Conservation (phyloP, 2,797 vertebrate genomes). For the Sebastes alutus region DNA sequence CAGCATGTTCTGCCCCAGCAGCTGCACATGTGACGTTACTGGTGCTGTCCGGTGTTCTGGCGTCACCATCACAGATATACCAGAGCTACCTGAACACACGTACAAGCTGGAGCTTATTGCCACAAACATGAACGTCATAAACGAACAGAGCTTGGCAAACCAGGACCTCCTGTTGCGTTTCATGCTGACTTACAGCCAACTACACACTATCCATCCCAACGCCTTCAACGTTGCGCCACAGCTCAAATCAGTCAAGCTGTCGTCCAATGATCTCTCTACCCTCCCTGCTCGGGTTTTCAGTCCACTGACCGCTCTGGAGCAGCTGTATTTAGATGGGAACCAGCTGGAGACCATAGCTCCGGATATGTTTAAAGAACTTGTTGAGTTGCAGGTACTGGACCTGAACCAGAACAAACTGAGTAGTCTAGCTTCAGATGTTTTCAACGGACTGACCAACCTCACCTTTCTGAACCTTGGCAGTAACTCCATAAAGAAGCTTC, state of each 20-base stretch:
- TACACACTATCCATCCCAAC: slow-evolving; percentile 80
- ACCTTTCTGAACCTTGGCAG: slow-evolving; percentile 81
- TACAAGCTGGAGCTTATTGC: slow-evolving; percentile 67
- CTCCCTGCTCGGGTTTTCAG: slow-evolving; percentile 83
- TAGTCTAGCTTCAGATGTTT: slow-evolving; percentile 66
- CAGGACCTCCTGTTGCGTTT: slow-evolving; percentile 80
- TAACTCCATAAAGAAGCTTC: slow-evolving; percentile 83
- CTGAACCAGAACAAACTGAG: slow-evolving; percentile 84
- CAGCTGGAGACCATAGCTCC: slow-evolving; percentile 70
- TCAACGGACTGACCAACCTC: slow-evolving; percentile 81
- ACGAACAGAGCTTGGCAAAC: slow-evolving; percentile 76
- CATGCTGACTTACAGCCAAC: slow-evolving; percentile 76
- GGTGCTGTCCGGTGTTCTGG: slow-evolving; percentile 61
- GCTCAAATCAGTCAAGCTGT: slow-evolving; percentile 84
- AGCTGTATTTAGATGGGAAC: slow-evolving; percentile 84
- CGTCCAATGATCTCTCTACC: slow-evolving; percentile 77
- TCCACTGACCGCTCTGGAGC: slow-evolving; percentile 75
- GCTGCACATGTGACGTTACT: slow-evolving; percentile 17
- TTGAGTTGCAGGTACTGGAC: slow-evolving; percentile 74
- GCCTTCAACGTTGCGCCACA: slow-evolving; percentile 82
- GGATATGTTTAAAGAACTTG: slow-evolving; percentile 79
- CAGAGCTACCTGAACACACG: slow-evolving; percentile 55
- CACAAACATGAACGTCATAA: slow-evolving; percentile 70
- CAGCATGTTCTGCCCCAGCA: slow-evolving; percentile 49
- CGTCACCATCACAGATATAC: slow-evolving; percentile 56